These are phyloP conservation scores for Numenius arquata DNA, from an alignment of 2,113 vertebrate species.

Conservation along the genomic window DNA sequence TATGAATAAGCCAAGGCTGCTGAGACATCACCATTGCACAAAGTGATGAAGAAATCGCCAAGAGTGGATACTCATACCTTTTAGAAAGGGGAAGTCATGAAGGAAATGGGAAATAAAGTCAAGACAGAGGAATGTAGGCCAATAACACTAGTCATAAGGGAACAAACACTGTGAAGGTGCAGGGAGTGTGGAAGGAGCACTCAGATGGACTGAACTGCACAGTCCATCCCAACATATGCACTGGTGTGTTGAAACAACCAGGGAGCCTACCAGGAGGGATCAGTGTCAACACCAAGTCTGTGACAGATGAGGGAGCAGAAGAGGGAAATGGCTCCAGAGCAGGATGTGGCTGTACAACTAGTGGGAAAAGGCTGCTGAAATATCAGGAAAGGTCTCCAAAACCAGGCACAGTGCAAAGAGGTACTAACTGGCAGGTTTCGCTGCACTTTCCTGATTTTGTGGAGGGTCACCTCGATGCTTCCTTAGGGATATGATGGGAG, in stretches of 20 bases:
- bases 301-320: background rate
- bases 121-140: background rate
- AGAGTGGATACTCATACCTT: background rate
- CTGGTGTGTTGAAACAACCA: background rate
- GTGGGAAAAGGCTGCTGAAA: background rate
- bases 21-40: slow-evolving; percentile 4
- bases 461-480: background rate
- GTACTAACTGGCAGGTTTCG: rapidly evolving
- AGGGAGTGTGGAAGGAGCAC: background rate
- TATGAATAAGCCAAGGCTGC: background rate
- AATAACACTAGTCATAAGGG: background rate
- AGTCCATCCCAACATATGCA: background rate
- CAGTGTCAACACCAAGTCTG: background rate
- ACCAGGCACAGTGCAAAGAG: background rate
- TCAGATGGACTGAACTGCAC: rapidly evolving
- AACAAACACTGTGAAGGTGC: background rate
- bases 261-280: background rate
- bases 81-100: background rate
- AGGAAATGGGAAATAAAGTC: slow-evolving; percentile 14
- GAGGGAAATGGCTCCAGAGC: background rate
- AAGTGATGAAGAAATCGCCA: slow-evolving; percentile 20
- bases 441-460: background rate
- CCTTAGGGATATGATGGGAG: background rate
- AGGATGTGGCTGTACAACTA: background rate
- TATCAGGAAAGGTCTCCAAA: background rate